Conservation (phyloP, 2,113 vertebrate genomes). For the Cranoglanis bouderius region DNA sequence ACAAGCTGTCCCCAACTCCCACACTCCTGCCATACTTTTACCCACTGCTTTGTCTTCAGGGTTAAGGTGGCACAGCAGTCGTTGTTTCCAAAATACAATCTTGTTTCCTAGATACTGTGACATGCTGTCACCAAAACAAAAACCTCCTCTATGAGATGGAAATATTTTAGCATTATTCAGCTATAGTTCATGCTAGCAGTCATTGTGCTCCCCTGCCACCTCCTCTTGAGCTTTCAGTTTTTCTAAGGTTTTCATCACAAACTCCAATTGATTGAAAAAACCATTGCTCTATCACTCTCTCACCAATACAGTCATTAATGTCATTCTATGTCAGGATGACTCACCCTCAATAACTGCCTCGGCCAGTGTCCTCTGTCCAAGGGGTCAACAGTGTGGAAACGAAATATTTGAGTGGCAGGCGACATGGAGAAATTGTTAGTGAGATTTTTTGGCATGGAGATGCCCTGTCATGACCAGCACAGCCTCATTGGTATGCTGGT, state of each 20-base stretch:
- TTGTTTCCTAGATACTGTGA: conserved; percentile 25
- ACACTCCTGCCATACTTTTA: conserved; percentile 39
- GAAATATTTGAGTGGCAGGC: conserved; percentile 70
- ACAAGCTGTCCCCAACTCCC: conserved; percentile 44
- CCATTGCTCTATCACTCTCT: not conserved
- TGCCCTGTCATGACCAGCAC: conserved; percentile 68
- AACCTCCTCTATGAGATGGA: conserved; percentile 25
- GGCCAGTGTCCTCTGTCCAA: conserved; percentile 58
- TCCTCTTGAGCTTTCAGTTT: conserved; percentile 10
- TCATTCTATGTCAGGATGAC: conserved; percentile 43
- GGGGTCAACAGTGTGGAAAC: conserved; percentile 66
- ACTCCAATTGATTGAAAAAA: conserved; percentile 35
- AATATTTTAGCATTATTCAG: conserved; percentile 40
- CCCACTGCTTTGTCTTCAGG: conserved; percentile 14
- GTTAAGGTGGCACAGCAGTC: conserved; percentile 9
- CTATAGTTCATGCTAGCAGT: conserved; percentile 4
- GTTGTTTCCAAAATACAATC: conserved; percentile 40
- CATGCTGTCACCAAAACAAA: conserved; percentile 40
- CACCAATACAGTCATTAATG: conserved; percentile 27
- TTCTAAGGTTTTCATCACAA: conserved; percentile 34
- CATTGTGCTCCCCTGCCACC: conserved; percentile 17
- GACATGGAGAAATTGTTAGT: conserved; percentile 73
- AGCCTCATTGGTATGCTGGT: conserved; percentile 55
- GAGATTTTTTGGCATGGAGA: conserved; percentile 71
- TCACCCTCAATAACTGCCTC: conserved; percentile 7